These are phyloP conservation scores for Sphaerophoria taeniata DNA, from an alignment of 2,888 invertebrate genomes.

Conservation along the genomic window DNA sequence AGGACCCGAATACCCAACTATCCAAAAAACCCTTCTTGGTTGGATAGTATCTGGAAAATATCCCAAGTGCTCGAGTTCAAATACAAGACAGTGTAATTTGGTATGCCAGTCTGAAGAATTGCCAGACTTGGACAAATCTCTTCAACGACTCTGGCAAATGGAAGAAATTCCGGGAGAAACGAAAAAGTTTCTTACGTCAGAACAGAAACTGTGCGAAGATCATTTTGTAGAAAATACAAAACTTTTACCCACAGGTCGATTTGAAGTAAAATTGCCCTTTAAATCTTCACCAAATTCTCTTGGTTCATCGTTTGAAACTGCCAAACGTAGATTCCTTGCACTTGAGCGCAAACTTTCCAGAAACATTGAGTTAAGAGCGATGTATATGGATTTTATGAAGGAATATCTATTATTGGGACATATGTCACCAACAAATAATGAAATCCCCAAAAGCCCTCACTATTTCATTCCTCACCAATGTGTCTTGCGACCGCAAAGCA, in stretches of 20 bases:
- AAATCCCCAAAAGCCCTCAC: too few relatives aligned
- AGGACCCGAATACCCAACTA: too few relatives aligned
- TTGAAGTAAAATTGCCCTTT: too few relatives aligned
- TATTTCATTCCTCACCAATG: slow-evolving; percentile 59
- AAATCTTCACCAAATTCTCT: too few relatives aligned
- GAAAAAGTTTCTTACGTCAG: slow-evolving; percentile 7
- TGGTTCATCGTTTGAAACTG: too few relatives aligned
- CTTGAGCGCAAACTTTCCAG: slow-evolving; percentile 11
- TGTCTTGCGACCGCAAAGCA: slow-evolving; percentile 1
- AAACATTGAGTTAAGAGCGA: slow-evolving; percentile 39
- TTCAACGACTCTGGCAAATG: neutral
- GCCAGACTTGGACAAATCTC: neutral
- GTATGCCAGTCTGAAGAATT: slow-evolving; percentile 20
- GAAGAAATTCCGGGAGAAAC: slow-evolving; percentile 7
- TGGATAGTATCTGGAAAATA: neutral
- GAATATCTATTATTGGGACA: slow-evolving; percentile 60
- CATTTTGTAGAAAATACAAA: too few relatives aligned
- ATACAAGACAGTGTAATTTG: neutral
- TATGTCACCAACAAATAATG: slow-evolving; percentile 31
- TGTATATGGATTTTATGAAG: slow-evolving; percentile 64
- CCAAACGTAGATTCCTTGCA: too few relatives aligned
- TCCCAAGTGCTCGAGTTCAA: neutral
- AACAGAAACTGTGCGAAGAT: neutral
- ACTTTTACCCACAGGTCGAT: too few relatives aligned
- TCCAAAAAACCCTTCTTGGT: too few relatives aligned